These are phyloP conservation scores for Notothenia rossii DNA, from an alignment of 2,113 vertebrate species.

Conservation along the genomic window DNA sequence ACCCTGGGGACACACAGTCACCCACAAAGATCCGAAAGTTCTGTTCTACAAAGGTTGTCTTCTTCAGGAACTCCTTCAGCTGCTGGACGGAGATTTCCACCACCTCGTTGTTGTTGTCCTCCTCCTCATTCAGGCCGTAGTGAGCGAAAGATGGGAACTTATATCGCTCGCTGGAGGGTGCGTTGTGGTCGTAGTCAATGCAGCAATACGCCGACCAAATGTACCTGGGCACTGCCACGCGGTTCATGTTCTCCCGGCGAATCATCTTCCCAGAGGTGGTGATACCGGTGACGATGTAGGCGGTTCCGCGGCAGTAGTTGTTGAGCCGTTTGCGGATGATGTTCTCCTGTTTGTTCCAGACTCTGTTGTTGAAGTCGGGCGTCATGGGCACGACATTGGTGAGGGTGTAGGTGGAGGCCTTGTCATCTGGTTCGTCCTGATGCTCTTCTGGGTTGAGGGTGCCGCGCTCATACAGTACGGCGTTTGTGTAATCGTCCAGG, in stretches of 20 bases:
- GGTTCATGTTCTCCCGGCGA: slow-evolving; percentile 72
- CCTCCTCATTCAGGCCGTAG: slow-evolving; percentile 76
- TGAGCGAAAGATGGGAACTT: slow-evolving; percentile 79
- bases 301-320: slow-evolving; percentile 78
- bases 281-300: slow-evolving; percentile 73
- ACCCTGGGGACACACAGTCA: slow-evolving; percentile 61
- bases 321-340: slow-evolving; percentile 76
- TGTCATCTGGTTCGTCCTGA: slow-evolving; percentile 75
- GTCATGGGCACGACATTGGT: slow-evolving; percentile 79
- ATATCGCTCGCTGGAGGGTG: slow-evolving; percentile 70
- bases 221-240: slow-evolving; percentile 73
- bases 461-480: slow-evolving; percentile 72
- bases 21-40: slow-evolving; percentile 80
- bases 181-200: slow-evolving; percentile 73
- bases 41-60: slow-evolving; percentile 61
- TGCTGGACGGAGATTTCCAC: slow-evolving; percentile 72
- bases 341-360: slow-evolving; percentile 83
- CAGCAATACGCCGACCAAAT: slow-evolving; percentile 83
- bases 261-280: slow-evolving; percentile 78
- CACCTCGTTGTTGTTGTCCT: slow-evolving; percentile 58
- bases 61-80: slow-evolving; percentile 77
- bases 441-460: slow-evolving; percentile 80
- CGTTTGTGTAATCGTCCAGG: slow-evolving; percentile 77
- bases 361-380: slow-evolving; percentile 59
- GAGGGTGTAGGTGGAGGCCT: slow-evolving; percentile 82